These are phyloP conservation scores for Alloplasta piceator DNA, from an alignment of 2,888 invertebrate genomes.

Conservation along the genomic window DNA sequence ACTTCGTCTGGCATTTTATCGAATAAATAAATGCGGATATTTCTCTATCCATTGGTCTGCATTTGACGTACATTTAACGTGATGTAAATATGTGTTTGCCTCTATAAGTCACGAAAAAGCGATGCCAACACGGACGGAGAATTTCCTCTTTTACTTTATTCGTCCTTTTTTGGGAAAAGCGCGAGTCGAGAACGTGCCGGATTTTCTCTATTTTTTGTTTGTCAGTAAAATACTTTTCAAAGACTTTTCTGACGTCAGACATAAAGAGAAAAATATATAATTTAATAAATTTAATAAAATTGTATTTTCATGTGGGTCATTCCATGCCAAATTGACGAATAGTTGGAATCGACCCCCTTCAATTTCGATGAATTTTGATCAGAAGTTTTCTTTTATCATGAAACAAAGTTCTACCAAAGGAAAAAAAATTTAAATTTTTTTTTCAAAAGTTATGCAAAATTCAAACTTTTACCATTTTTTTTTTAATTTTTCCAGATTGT, in stretches of 20 bases:
- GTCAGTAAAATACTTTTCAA: slow-evolving; percentile 43
- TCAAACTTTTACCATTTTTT: no score
- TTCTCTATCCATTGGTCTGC: slow-evolving; percentile 21
- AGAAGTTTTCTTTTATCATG: no score
- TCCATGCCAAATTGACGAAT: no score
- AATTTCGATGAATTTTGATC: no score
- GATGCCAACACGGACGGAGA: slow-evolving; percentile 38
- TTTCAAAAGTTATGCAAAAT: no score
- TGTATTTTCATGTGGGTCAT: no score
- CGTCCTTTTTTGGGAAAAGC: not conserved
- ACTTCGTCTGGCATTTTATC: slow-evolving; percentile 6
- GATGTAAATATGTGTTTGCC: no score
- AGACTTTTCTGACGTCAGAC: slow-evolving; percentile 39
- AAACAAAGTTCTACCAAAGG: no score
- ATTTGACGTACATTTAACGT: no score
- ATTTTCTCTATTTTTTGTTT: slow-evolving; percentile 15
- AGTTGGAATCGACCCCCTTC: no score
- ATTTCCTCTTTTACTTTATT: slow-evolving; percentile 5
- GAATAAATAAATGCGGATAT: slow-evolving; percentile 41
- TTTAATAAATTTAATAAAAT: not conserved
- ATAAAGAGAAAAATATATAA: not conserved
- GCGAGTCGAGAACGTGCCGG: slow-evolving; percentile 37
- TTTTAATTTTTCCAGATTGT: no score
- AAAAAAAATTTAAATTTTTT: no score
- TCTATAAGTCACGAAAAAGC: not conserved